Percentiles rank a stretch among this genome's conserved stretches.
Conservation (phyloP, 2,113 vertebrate species). For the Thamnophis sirtalis region DNA sequence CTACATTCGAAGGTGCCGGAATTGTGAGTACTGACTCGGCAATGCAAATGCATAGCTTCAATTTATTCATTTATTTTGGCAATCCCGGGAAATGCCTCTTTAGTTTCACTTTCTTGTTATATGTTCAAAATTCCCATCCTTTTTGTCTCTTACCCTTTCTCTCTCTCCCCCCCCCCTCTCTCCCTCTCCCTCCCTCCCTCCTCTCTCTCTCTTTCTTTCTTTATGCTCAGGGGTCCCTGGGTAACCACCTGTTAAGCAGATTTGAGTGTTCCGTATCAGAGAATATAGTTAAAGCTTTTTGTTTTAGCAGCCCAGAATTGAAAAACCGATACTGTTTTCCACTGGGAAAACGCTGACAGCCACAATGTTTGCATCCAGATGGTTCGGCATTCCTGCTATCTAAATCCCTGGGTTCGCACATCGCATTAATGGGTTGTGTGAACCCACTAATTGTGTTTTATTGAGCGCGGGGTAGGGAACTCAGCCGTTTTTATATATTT, state of each 20-base stretch:
- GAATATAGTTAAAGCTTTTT: background rate
- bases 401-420: background rate
- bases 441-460: background rate
- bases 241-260: background rate
- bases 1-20: background rate
- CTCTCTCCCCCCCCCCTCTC: too few relatives aligned
- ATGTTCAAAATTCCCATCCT: background rate
- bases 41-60: background rate
- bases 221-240: background rate
- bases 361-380: background rate
- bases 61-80: background rate
- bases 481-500: background rate
- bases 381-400: background rate
- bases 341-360: background rate
- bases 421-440: background rate
- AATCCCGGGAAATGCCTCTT: background rate
- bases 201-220: background rate
- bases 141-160: background rate
- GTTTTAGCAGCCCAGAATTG: background rate
- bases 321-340: background rate
- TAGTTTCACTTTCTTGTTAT: background rate
- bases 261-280: background rate
- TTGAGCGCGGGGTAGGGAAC: background rate
- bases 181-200: too few relatives aligned
- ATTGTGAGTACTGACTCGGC: slow-evolving; percentile 3